Evolutionary conservation across 2,888 invertebrate genomes (phyloP), one percentile per base, ranked within the genome.

Genomic region (Chrysodeixis includens): DNA sequence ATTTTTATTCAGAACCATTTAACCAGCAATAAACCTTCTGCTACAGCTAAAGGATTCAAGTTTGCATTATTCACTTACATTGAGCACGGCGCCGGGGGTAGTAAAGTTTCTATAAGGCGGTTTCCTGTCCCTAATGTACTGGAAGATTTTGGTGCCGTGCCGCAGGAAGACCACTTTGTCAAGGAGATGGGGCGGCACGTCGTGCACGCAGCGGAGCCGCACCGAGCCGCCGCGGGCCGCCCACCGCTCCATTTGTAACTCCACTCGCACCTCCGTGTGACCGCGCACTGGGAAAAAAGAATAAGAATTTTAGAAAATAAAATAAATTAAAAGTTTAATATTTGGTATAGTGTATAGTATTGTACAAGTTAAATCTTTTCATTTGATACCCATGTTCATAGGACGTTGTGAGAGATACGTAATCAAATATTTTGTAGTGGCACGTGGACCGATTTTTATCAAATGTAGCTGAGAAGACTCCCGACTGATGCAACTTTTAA

Each of bases 81-180:
- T 97, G 69, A 97, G 96, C 82, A 96, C 96, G 61, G 97, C 97
- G 69, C 97, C 97, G n/a, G 96, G 96, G 64, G 96, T 96, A 46
- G 96, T 95, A 85, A 96, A 96, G 89, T 96, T 95, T 84, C 95
- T 95, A 87, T 96, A 97, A 62, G 97, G 97, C 78, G 97, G 97
- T 87, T 96, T 97, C 71, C 98, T 95, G 79, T 97, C 97, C 84
- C 96, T 97, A 88, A 98, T 97, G 90, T 97, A 98, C 93, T 97
- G 97, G 91, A 97, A 97, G 94, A 98, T 97, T 94, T 97, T 98
- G 87, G 95, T 96, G 80, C 96, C 96, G 80, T 95, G 96, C 78
- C 96, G 96, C 62, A 96, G 95, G 96, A 97, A 97, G 89, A 97
- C 97, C 81, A 98, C 97, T 92, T 97, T 97, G 95, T 97, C 97